These are phyloP conservation scores for Trichomalopsis sarcophagae DNA, from an alignment of 1,140 invertebrate species.

Conservation along the genomic window DNA sequence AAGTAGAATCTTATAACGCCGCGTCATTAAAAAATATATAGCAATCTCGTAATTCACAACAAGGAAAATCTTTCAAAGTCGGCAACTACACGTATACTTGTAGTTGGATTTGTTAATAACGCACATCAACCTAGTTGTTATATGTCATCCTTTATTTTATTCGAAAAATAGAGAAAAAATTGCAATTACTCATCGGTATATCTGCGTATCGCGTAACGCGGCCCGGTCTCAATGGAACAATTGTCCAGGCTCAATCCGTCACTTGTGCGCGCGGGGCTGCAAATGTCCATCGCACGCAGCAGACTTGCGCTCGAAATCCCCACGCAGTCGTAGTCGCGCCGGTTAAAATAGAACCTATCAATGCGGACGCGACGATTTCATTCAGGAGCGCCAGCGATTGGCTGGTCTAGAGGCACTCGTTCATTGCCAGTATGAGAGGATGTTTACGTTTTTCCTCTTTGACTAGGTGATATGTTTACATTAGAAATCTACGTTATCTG, in stretches of 20 bases:
- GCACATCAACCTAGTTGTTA: too few species aligned
- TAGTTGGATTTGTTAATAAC: too few species aligned
- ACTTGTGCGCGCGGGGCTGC: background rate
- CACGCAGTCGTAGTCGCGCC: background rate
- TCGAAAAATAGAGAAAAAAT: too few species aligned
- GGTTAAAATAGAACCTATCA: constrained; percentile 19
- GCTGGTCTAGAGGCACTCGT: background rate
- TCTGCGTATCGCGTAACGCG: background rate
- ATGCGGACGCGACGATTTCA: constrained; percentile 1
- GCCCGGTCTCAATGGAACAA: constrained; percentile 9
- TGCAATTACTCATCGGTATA: too few species aligned
- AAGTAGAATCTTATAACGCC: background rate
- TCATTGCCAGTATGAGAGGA: too few species aligned
- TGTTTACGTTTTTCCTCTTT: too few species aligned
- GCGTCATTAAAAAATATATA: background rate
- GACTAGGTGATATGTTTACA: too few species aligned
- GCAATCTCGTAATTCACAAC: background rate
- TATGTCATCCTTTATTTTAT: too few species aligned
- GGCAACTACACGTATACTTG: too few species aligned
- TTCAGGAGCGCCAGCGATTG: background rate
- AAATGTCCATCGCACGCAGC: background rate
- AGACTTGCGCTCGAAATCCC: background rate
- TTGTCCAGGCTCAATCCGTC: background rate
- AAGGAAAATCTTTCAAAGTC: background rate
- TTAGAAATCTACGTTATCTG: too few species aligned